A percentile compares a stretch with the other conserved stretches of the same genome.
Evolutionary conservation across 2,888 invertebrate species (phyloP).

Genomic region (Eudasyphora cyanicolor): DNA sequence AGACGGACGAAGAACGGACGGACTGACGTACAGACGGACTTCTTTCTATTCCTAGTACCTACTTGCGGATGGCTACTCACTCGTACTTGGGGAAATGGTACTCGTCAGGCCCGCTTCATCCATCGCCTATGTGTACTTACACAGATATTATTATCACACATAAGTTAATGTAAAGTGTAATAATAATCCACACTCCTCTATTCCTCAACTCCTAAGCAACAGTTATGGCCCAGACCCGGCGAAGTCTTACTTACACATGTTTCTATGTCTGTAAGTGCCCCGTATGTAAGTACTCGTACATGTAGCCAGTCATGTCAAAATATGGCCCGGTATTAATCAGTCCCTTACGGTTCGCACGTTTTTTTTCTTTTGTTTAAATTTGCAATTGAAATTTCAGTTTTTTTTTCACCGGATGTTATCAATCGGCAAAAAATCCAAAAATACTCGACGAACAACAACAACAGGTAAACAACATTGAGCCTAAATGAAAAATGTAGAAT

Average conservation of each 20-base stretch:
- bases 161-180: constrained; percentile 44
- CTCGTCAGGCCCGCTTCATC: background rate
- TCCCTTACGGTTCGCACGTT: constrained; percentile 9
- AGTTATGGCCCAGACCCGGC: background rate
- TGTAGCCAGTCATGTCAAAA: background rate
- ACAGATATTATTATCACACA: constrained; percentile 29
- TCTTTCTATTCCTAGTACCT: background rate
- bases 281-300: too few species aligned
- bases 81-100: background rate
- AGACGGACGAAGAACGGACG: background rate
- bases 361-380: constrained; percentile 4
- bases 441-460: background rate
- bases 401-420: constrained; percentile 16
- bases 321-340: background rate
- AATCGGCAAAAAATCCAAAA: background rate
- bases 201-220: too few species aligned
- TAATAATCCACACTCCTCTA: too few species aligned
- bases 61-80: background rate
- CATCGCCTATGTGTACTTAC: constrained; percentile 1
- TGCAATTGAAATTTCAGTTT: constrained; percentile 9
- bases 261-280: too few species aligned
- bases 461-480: background rate
- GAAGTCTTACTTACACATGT: too few species aligned
- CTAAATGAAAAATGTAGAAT: background rate
- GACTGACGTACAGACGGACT: constrained; percentile 4